Evolutionary conservation across 1,140 invertebrate genomes (phyloP), one percentile per base, ranked within the genome.

Genomic region (Himalopsyche phryganea): DNA sequence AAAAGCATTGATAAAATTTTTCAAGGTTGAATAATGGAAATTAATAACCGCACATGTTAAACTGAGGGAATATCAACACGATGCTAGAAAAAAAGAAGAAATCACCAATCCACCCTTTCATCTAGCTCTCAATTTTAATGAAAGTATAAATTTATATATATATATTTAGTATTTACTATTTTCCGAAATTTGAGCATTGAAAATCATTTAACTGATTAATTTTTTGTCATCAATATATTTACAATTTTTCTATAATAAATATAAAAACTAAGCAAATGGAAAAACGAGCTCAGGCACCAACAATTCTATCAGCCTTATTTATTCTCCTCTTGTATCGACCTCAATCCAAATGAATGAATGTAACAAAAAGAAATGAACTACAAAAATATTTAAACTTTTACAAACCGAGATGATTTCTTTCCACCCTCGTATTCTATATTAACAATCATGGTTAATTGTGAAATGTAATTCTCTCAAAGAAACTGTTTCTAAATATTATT

Each of bases 181-280:
- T 47, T 41, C 46, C 46, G 48, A 53, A 56, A 56, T 35, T 54
- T 54, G 46, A 49, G 53, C 53, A 38, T 28, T 48, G 32, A 32
- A 48, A 47, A 32, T 20, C n/a, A 15, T 50, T 14, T 17, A 18
- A 40, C 42, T 38, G 19, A 19, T 45, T 32, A 15, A 33, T 32
- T 44, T 18, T 28, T 41, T 41, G 38, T 13, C 15, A 42, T 17
- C 44, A 45, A 33, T 47, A 42, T 56, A 56, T 56, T 56, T 56
- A 48, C 44, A 56, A 56, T 48, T 56, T 48, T 56, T 38, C 53
- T 49, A 56, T 19, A 56, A 48, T 56, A 46, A 47, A 48, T 48
- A 56, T 18, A 46, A 33, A 45, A 48, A 45, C 17, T 23, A 52
- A 54, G n/a, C 15, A 44, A 54, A 19, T 54, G 51, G 44, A 54